Conservation (phyloP, 1,140 invertebrate genomes). For the Zaprionus ghesquierei region DNA sequence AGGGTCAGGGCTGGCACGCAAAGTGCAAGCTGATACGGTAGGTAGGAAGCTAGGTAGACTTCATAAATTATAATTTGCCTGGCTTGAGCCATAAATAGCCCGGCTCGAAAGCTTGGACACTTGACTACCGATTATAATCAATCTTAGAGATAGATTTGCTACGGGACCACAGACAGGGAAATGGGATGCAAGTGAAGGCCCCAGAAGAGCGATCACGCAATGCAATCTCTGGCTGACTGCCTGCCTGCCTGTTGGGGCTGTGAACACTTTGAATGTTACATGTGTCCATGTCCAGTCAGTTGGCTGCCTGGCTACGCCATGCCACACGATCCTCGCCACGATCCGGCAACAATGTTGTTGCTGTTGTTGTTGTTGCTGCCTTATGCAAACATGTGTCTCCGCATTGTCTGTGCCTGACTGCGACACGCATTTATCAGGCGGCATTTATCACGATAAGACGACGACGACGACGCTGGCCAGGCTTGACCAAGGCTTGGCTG, state of each 20-base stretch:
- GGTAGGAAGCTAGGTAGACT: slow-evolving; percentile 50
- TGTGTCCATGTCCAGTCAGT: slow-evolving; percentile 62
- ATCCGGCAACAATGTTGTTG: slow-evolving; percentile 43
- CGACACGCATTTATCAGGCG: slow-evolving; percentile 74
- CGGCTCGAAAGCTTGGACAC: slow-evolving; percentile 48
- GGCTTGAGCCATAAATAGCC: slow-evolving; percentile 47
- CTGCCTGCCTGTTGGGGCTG: slow-evolving; percentile 46
- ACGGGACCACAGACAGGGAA: slow-evolving; percentile 54
- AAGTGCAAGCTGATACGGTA: slow-evolving; percentile 60
- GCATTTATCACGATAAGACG: slow-evolving; percentile 68
- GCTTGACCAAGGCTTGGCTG: slow-evolving; percentile 15
- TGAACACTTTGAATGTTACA: slow-evolving; percentile 61
- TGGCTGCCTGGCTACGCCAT: slow-evolving; percentile 51
- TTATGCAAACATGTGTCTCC: slow-evolving; percentile 78
- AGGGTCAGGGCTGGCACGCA: slow-evolving; percentile 40
- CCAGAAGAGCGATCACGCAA: slow-evolving; percentile 69
- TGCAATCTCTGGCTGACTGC: slow-evolving; percentile 26
- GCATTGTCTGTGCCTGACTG: slow-evolving; percentile 72
- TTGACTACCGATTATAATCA: slow-evolving; percentile 82
- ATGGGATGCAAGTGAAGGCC: slow-evolving; percentile 66
- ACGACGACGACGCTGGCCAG: slow-evolving; percentile 40
- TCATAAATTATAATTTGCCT: slow-evolving; percentile 77
- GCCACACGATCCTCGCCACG: slow-evolving; percentile 16
- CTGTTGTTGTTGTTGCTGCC: no score
- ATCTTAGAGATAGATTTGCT: slow-evolving; percentile 76